Percentiles rank a stretch among this genome's conserved stretches.
Evolutionary conservation across 2,888 invertebrate genomes (phyloP).

Genomic region (Achlya flavicornis): DNA sequence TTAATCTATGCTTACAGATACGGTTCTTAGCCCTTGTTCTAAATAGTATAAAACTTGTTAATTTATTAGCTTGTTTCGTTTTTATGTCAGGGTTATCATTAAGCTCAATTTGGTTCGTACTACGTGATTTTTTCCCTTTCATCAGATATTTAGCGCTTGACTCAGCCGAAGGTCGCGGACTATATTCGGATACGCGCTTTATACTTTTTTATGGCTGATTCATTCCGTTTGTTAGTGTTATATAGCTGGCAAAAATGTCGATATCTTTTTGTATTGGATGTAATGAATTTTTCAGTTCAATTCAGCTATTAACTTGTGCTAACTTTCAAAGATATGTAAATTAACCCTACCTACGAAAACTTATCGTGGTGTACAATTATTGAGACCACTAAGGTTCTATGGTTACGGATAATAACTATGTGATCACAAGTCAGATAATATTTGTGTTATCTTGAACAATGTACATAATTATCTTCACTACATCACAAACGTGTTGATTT

Average conservation of each 20-base stretch:
- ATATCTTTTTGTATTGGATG: background rate
- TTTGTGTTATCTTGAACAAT: conserved; percentile 15
- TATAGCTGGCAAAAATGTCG: conserved; percentile 19
- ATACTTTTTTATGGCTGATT: conserved; percentile 54
- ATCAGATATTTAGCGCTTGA: conserved; percentile 42
- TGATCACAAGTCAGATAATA: conserved; percentile 13
- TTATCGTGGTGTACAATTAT: background rate
- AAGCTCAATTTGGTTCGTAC: conserved; percentile 10
- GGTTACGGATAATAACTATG: background rate
- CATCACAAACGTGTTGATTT: conserved; percentile 18
- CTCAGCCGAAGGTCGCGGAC: conserved; percentile 65
- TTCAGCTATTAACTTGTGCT: background rate
- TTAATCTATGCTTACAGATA: background rate
- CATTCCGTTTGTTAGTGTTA: conserved; percentile 45
- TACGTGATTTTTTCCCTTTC: conserved; percentile 32
- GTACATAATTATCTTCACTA: conserved; percentile 22
- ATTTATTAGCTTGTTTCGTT: conserved; percentile 2
- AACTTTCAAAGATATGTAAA: background rate
- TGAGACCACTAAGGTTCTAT: background rate
- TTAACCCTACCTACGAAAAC: background rate
- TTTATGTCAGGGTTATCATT: conserved; percentile 15
- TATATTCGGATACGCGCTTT: conserved; percentile 55
- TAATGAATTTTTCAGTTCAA: background rate
- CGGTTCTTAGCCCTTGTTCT: background rate
- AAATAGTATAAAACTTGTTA: background rate